Evolutionary conservation across 1,140 invertebrate species (phyloP).

Genomic region (Pollicipes pollicipes): DNA sequence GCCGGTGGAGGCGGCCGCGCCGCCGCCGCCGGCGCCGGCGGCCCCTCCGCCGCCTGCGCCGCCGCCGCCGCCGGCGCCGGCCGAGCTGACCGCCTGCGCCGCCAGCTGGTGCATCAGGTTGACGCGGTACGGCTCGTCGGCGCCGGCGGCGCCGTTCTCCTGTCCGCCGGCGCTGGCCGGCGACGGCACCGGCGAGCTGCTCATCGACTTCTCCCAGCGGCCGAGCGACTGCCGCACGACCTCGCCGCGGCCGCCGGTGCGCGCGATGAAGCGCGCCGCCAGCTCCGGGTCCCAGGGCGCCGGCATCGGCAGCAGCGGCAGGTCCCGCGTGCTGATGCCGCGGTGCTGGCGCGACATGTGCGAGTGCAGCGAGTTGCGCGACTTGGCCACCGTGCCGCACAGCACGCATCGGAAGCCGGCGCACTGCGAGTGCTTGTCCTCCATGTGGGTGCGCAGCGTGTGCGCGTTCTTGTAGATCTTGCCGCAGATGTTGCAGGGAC

Average conservation of each 20-base stretch:
- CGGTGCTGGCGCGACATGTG: slow-evolving; percentile 82
- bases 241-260: slow-evolving; percentile 18
- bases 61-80: slow-evolving; percentile 8
- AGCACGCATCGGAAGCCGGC: slow-evolving; percentile 76
- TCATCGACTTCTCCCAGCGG: slow-evolving; percentile 14
- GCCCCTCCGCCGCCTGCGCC: slow-evolving; percentile 8
- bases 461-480: slow-evolving; percentile 68
- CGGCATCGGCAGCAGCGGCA: slow-evolving; percentile 76
- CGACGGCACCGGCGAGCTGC: slow-evolving; percentile 12
- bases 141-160: slow-evolving; percentile 16
- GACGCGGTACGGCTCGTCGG: slow-evolving; percentile 10
- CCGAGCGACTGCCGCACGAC: slow-evolving; percentile 17
- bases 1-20: slow-evolving; percentile 11
- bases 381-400: slow-evolving; percentile 79
- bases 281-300: slow-evolving; percentile 73
- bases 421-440: slow-evolving; percentile 81
- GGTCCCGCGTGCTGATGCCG: slow-evolving; percentile 76
- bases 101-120: neutral
- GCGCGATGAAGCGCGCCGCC: slow-evolving; percentile 31
- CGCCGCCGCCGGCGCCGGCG: neutral
- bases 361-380: slow-evolving; percentile 70
- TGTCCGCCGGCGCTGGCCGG: slow-evolving; percentile 12
- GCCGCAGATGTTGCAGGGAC: slow-evolving; percentile 77
- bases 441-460: slow-evolving; percentile 69
- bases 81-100: slow-evolving; percentile 10